A percentile compares a stretch with the other conserved stretches of the same genome.
phyloP scores from a whole-genome alignment of 2,888 invertebrate species.

The Neria commutata region DNA sequence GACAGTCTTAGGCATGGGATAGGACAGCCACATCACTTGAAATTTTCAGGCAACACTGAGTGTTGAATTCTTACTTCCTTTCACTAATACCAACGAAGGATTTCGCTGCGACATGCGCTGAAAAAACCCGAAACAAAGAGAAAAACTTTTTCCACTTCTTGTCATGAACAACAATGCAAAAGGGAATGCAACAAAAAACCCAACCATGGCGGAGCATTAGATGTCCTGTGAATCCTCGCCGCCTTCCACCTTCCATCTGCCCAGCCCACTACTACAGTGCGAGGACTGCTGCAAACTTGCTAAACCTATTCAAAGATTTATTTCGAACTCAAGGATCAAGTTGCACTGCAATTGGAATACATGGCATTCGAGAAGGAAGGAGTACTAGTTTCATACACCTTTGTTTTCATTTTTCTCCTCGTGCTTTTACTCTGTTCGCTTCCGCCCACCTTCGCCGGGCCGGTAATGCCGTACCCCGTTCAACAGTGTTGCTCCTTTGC shows the following conservation, averaged over 20 bases:
- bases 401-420: neutral
- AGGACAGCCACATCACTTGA: no score
- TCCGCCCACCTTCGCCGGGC: neutral
- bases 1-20: no score
- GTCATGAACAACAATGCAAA: constrained; percentile 1
- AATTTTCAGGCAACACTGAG: no score
- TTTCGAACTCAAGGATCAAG: constrained; percentile 43
- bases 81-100: no score
- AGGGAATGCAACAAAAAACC: neutral
- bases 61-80: no score
- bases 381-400: neutral
- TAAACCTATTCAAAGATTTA: constrained; percentile 43
- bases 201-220: no score
- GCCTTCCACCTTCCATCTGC: no score
- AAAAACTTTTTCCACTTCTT: neutral
- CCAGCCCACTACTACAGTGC: no score
- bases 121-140: neutral
- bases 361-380: neutral
- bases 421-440: neutral
- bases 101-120: no score
- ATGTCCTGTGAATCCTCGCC: no score
- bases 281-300: constrained; percentile 1
- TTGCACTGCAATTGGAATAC: constrained; percentile 26
- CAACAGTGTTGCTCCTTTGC: neutral
- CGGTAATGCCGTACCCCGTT: neutral